Percentiles rank a stretch among this genome's conserved stretches.
Conservation (phyloP, 2,113 vertebrate species). For the Stegastes partitus region DNA sequence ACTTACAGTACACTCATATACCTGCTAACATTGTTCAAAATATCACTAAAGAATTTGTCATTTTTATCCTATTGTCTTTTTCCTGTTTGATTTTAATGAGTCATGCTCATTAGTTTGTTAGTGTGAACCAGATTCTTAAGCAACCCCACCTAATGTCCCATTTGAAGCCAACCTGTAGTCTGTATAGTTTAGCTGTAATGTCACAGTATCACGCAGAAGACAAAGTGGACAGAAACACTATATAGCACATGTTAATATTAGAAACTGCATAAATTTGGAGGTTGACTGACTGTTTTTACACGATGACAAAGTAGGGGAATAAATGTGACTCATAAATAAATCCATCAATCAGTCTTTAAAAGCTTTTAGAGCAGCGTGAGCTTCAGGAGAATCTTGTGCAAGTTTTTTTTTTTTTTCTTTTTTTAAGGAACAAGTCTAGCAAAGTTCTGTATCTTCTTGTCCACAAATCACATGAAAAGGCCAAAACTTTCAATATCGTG, state of each 20-base stretch:
- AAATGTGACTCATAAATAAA: neutral
- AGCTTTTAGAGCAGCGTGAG: neutral
- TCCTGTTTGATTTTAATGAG: slow-evolving; percentile 2
- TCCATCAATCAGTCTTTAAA: neutral
- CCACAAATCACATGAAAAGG: slow-evolving; percentile 9
- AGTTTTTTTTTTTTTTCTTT: neutral
- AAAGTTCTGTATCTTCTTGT: slow-evolving; percentile 10
- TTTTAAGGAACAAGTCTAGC: slow-evolving; percentile 2
- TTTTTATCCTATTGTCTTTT: slow-evolving; percentile 8
- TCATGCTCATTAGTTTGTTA: slow-evolving; percentile 1
- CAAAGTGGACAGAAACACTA: neutral
- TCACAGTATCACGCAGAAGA: slow-evolving; percentile 26
- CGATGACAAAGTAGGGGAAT: too few relatives aligned
- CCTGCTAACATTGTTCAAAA: slow-evolving; percentile 8
- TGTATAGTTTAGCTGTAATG: slow-evolving; percentile 17
- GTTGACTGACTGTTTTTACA: too few relatives aligned
- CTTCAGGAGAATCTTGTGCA: neutral
- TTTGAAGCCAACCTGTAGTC: slow-evolving; percentile 15
- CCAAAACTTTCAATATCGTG: too few relatives aligned
- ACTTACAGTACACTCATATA: slow-evolving; percentile 11
- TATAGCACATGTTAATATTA: slow-evolving; percentile 12
- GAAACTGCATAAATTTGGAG: neutral
- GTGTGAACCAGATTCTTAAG: slow-evolving; percentile 7
- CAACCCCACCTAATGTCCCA: neutral
- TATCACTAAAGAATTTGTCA: neutral